Evolutionary conservation across 2,113 vertebrate species (phyloP).

Genomic region (Montifringilla adamsi): DNA sequence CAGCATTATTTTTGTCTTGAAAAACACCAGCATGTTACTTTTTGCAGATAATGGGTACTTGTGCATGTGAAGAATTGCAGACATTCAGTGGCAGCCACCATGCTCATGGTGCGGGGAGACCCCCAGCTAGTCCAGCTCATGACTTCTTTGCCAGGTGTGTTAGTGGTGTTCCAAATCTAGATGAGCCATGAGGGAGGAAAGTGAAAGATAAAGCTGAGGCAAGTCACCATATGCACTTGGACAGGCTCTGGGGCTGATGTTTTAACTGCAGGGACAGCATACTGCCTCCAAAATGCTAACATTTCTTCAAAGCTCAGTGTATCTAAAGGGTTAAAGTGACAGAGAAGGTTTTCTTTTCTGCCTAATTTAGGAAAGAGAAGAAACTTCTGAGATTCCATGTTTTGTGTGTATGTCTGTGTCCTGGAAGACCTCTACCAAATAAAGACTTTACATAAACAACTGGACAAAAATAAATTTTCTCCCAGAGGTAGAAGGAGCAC

Average conservation of each 20-base stretch:
- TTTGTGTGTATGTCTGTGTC: background rate
- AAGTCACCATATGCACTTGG: rapidly evolving
- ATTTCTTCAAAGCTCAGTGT: background rate
- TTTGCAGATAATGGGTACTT: background rate
- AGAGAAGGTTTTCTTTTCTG: background rate
- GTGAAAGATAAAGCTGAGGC: background rate
- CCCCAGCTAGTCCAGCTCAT: background rate
- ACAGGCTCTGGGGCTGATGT: background rate
- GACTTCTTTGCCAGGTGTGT: background rate
- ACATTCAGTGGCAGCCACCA: rapidly evolving
- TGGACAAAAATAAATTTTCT: background rate
- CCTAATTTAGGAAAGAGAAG: background rate
- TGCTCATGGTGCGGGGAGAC: rapidly evolving
- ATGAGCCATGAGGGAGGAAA: background rate
- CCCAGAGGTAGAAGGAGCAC: background rate
- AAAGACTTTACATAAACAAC: background rate
- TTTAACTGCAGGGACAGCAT: background rate
- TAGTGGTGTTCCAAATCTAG: background rate
- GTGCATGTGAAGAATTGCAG: background rate
- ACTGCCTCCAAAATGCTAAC: background rate
- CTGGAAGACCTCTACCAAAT: conserved; percentile 10
- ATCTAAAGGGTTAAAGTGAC: background rate
- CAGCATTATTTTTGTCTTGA: background rate
- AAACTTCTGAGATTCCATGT: background rate
- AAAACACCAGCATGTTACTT: background rate